Percentiles rank a stretch among this genome's conserved stretches.
phyloP scores from a whole-genome alignment of 2,797 vertebrate species.

The Schizopygopsis malacanthus region DNA sequence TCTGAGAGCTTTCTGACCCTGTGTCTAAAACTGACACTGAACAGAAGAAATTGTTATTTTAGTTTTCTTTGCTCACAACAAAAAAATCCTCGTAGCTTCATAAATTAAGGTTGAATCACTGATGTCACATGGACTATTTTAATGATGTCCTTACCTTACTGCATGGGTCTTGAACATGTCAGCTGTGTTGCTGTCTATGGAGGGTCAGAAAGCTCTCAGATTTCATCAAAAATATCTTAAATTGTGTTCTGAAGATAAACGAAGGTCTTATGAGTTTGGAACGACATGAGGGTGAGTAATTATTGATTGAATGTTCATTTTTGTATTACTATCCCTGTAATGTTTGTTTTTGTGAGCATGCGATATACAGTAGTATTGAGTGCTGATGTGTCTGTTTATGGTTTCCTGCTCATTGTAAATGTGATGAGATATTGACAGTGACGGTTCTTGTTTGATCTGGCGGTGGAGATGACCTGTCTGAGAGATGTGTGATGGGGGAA shows the following conservation, averaged over 20 bases:
- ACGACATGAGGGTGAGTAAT: neutral
- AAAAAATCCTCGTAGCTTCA: neutral
- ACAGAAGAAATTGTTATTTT: neutral
- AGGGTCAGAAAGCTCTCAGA: neutral
- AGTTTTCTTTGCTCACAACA: no score
- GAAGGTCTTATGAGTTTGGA: neutral
- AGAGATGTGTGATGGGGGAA: slow-evolving; percentile 54
- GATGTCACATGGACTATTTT: neutral
- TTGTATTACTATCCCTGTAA: neutral
- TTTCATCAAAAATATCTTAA: neutral
- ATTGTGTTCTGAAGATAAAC: neutral
- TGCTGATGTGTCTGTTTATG: slow-evolving; percentile 68
- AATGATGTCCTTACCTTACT: neutral
- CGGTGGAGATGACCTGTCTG: slow-evolving; percentile 42
- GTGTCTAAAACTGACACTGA: neutral
- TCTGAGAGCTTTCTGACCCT: neutral
- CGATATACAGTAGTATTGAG: slow-evolving; percentile 34
- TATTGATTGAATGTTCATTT: neutral
- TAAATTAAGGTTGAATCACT: neutral
- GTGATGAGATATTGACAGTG: slow-evolving; percentile 74
- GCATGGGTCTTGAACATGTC: neutral
- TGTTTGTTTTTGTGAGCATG: neutral
- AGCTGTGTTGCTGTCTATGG: neutral
- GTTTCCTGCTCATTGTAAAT: slow-evolving; percentile 73
- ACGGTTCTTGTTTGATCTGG: slow-evolving; percentile 76